Evolutionary conservation across 2,888 invertebrate species (phyloP).

Genomic region (Automeris io): DNA sequence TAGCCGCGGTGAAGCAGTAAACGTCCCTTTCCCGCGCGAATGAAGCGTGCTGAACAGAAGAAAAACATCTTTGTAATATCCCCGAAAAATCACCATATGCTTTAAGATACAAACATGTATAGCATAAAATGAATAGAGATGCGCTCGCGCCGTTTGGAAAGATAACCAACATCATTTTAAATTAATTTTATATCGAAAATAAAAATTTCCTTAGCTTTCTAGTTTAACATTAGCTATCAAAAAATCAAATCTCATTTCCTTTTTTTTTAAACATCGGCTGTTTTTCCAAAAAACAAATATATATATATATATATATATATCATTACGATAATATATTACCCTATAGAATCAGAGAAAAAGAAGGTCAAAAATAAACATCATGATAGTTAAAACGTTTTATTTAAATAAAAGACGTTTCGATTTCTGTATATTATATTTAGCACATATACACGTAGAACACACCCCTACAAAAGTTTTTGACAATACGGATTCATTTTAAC

Average conservation of each 20-base stretch:
- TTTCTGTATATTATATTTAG: constrained; percentile 27
- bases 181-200: too few relatives aligned
- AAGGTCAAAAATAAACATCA: not conserved
- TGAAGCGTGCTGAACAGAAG: constrained; percentile 58
- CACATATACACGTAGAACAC: constrained; percentile 27
- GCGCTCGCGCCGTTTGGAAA: too few relatives aligned
- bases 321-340: too few relatives aligned
- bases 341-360: too few relatives aligned
- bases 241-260: too few relatives aligned
- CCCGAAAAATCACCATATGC: not conserved
- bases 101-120: too few relatives aligned
- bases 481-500: constrained; percentile 2
- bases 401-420: constrained; percentile 22
- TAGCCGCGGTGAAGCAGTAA: constrained; percentile 67
- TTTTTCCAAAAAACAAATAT: too few relatives aligned
- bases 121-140: too few relatives aligned
- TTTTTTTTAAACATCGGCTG: too few relatives aligned
- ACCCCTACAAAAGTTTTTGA: constrained; percentile 10
- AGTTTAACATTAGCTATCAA: too few relatives aligned
- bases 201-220: too few relatives aligned
- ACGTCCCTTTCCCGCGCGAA: constrained; percentile 67
- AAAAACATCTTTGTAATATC: constrained; percentile 20
- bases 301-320: too few relatives aligned
- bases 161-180: not conserved
- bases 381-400: not conserved